Base-by-base conservation (phyloP, 30 jellyfish, hydroid and myxozoan genomes). In the Aurelia coerulea region DNA sequence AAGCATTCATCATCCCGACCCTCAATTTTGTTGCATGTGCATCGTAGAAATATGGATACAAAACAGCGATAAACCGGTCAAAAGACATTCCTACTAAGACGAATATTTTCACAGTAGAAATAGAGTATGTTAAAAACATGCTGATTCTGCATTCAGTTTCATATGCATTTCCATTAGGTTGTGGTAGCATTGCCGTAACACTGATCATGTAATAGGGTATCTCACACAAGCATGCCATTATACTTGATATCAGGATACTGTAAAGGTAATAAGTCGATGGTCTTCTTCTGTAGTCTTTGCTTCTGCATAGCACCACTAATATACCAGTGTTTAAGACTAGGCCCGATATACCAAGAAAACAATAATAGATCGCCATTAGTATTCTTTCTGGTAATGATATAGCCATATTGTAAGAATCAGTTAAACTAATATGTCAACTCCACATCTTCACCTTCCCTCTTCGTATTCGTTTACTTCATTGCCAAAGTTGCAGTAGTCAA, bases 161-260 rank as follows among this genome's bases (percentile, higher is more conserved):
- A 66, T 81, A 68, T 2, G 56, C 39, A 18, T 81, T 67, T 32
- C 32, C 62, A 12, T 42, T 33, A 0, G 91, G 74, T 17, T 75
- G 3, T 68, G 91, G 84, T 8, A 68, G 73, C 5, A 17, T 19
- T 18, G 53, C 75, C 10, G 54, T 49, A 13, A 81, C 72, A 76
- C 78, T 66, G 58, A 49, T n/a, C 13, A 73, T 69, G 62, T 51
- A 81, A 49, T 81, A 81, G 4, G 91, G 91, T 17, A 81, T 46
- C 58, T 51, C 84, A 54, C 5, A 81, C 16, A 81, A 9, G 62
- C 78, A 81, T 10, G 91, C 91, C 60, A 81, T 17, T 7, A 81
- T 18, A 39, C 75, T 70, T 13, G 73, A 75, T 16, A 81, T 5
- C 34, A 81, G 37, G 19, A 81, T 81, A 49, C 80, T 81, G 68